These are phyloP conservation scores for Melanotaenia duboulayi DNA, from an alignment of 2,113 vertebrate species.

Conservation along the genomic window DNA sequence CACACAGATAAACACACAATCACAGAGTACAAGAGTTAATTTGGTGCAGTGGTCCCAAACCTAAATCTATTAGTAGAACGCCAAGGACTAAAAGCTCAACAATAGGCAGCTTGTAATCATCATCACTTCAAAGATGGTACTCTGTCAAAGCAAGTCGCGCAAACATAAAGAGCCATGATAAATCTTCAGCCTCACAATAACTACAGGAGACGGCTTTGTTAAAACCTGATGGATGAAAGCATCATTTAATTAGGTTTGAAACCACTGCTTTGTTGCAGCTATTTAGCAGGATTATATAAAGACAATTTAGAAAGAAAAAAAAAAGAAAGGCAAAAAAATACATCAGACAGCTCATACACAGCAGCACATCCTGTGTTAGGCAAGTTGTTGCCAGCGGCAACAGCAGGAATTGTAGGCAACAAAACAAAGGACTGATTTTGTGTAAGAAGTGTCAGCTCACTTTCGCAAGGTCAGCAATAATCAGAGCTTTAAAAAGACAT, in stretches of 20 bases:
- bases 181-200: slow-evolving; percentile 50
- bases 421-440: slow-evolving; percentile 61
- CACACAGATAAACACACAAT: slow-evolving; percentile 61
- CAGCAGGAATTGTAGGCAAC: slow-evolving; percentile 47
- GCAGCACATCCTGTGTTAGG: slow-evolving; percentile 65
- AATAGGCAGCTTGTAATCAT: slow-evolving; percentile 65
- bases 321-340: slow-evolving; percentile 62
- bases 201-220: slow-evolving; percentile 40
- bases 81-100: slow-evolving; percentile 56
- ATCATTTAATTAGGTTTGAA: slow-evolving; percentile 65
- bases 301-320: slow-evolving; percentile 29
- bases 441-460: slow-evolving; percentile 70
- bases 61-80: slow-evolving; percentile 65
- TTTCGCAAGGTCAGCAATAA: slow-evolving; percentile 57
- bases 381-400: slow-evolving; percentile 40
- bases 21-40: slow-evolving; percentile 68
- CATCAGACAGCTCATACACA: slow-evolving; percentile 68
- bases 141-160: slow-evolving; percentile 59
- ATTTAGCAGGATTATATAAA: slow-evolving; percentile 71
- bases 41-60: slow-evolving; percentile 76
- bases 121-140: slow-evolving; percentile 58
- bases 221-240: slow-evolving; percentile 39
- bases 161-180: slow-evolving; percentile 54
- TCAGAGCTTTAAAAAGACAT: slow-evolving; percentile 56
- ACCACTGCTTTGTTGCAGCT: slow-evolving; percentile 77